Evolutionary conservation across 2,888 invertebrate species (phyloP).

Genomic region (Molanna angustata): DNA sequence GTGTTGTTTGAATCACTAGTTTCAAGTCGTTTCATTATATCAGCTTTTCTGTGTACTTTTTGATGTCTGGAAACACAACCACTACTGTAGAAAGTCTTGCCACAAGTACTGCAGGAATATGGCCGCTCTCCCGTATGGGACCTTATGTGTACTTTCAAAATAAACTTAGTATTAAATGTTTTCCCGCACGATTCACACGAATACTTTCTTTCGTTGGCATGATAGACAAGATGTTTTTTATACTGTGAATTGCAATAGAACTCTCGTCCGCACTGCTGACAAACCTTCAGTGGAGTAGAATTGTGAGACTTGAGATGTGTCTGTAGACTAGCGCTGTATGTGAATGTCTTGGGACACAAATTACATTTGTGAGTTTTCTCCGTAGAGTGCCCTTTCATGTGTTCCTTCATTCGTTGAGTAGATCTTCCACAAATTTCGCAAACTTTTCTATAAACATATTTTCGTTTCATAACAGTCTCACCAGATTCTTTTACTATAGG

Average conservation of each 20-base stretch:
- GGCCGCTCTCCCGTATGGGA: constrained; percentile 53
- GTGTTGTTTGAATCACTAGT: too few relatives aligned
- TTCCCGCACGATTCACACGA: constrained; percentile 55
- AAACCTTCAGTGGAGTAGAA: constrained; percentile 50
- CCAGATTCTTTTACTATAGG: constrained; percentile 22
- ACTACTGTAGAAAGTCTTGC: constrained; percentile 51
- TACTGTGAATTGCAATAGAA: constrained; percentile 54
- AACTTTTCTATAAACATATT: constrained; percentile 49
- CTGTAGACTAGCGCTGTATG: constrained; percentile 49
- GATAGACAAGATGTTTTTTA: constrained; percentile 51
- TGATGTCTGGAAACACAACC: constrained; percentile 50
- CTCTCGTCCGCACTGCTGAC: constrained; percentile 52
- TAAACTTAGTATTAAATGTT: constrained; percentile 53
- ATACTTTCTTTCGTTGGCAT: constrained; percentile 54
- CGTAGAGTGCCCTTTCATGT: constrained; percentile 47
- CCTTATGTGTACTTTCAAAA: constrained; percentile 50
- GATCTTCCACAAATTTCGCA: constrained; percentile 52
- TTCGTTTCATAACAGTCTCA: constrained; percentile 24
- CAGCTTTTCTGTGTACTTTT: constrained; percentile 29
- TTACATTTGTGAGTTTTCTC: constrained; percentile 48
- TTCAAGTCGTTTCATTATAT: too few relatives aligned
- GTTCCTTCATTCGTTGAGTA: constrained; percentile 46
- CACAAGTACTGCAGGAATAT: constrained; percentile 48
- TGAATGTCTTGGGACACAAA: constrained; percentile 51
- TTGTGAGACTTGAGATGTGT: constrained; percentile 50